phyloP scores from a whole-genome alignment of 2,113 vertebrate species.

The Sebastes schlegelii region DNA sequence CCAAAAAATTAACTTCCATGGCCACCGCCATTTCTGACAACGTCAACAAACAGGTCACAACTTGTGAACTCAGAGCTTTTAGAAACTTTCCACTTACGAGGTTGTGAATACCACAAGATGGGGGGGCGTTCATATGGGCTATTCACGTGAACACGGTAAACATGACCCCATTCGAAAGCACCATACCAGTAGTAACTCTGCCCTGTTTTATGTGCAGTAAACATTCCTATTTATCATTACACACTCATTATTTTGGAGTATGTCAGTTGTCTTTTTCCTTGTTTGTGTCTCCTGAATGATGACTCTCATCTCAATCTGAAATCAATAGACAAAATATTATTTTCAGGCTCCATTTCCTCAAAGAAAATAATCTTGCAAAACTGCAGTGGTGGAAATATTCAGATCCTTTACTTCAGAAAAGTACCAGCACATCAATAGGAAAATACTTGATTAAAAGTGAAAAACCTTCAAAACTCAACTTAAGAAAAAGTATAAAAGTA shows the following conservation, averaged over 20 bases:
- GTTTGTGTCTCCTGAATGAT: not conserved
- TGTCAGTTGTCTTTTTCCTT: not conserved
- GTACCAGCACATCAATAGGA: not conserved
- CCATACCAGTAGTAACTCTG: no score
- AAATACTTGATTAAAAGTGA: not conserved
- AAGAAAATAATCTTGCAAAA: not conserved
- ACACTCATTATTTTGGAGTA: not conserved
- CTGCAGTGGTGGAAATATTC: not conserved
- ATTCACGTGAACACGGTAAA: no score
- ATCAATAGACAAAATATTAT: not conserved
- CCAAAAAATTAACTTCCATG: no score
- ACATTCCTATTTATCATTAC: not conserved
- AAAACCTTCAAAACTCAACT: not conserved
- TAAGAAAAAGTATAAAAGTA: not conserved
- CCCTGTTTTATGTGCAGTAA: not conserved
- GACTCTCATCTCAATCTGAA: not conserved
- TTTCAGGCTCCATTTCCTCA: not conserved
- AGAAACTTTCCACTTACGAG: no score
- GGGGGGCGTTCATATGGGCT: no score
- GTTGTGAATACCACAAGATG: no score
- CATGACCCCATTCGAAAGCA: no score
- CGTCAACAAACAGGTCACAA: no score
- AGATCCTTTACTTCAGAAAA: no score
- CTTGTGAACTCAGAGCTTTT: no score
- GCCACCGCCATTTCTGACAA: no score